Evolutionary conservation across 2,113 vertebrate species (phyloP).

Genomic region (Aegypius monachus): DNA sequence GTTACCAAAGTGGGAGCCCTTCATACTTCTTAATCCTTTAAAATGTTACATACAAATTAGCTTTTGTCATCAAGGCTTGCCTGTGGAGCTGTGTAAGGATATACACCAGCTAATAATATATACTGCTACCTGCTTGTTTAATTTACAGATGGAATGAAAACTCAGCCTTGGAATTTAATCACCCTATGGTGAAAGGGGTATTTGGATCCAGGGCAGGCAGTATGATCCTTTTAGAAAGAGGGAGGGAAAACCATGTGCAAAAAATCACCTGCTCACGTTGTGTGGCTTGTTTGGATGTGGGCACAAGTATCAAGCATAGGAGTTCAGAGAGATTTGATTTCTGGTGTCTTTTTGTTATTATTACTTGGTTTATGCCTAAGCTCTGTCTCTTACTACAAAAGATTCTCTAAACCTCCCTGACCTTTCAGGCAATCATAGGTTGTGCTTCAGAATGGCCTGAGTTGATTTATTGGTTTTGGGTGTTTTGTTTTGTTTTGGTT

Average conservation of each 20-base stretch:
- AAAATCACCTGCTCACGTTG: accelerated
- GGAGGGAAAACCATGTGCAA: no score
- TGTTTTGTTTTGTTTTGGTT: background rate
- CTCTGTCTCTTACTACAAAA: background rate
- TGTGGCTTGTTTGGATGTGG: background rate
- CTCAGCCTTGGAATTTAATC: background rate
- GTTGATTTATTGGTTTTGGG: background rate
- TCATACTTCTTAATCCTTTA: background rate
- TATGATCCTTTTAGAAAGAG: no score
- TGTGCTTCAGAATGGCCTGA: background rate
- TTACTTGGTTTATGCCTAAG: background rate
- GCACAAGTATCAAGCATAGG: no score
- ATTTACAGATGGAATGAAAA: background rate
- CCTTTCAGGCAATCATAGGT: background rate
- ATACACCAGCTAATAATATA: no score
- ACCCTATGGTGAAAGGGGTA: accelerated
- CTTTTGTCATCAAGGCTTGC: background rate
- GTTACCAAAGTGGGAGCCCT: background rate
- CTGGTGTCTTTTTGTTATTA: background rate
- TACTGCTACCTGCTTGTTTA: background rate
- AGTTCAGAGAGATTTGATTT: background rate
- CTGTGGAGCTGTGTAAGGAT: background rate
- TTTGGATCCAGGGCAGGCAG: no score
- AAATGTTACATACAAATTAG: background rate
- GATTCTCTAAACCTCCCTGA: background rate